A percentile compares a stretch with the other conserved stretches of the same genome.
These are phyloP conservation scores for Galemys pyrenaicus DNA, from an alignment of 2,113 vertebrate species.

Conservation along the genomic window DNA sequence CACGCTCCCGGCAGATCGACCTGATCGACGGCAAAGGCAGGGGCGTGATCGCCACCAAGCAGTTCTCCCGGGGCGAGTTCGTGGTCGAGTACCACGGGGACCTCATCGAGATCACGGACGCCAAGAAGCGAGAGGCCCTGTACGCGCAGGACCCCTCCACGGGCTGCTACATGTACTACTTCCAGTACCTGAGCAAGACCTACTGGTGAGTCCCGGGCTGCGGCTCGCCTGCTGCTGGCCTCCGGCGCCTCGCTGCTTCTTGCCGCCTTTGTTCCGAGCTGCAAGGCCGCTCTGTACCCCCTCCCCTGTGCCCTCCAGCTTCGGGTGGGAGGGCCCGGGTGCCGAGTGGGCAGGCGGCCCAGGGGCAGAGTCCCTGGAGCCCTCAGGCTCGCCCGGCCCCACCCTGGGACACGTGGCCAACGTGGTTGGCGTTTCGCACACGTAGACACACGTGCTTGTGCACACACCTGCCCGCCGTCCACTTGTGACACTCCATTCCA, in stretches of 20 bases:
- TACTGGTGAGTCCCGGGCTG: conserved; percentile 92
- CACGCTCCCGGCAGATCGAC: conserved; percentile 88
- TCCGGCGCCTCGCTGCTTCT: background rate
- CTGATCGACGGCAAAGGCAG: conserved; percentile 94
- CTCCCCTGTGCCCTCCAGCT: background rate
- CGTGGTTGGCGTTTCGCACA: no score
- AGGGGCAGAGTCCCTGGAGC: background rate
- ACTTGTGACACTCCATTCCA: no score
- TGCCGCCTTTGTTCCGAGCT: background rate
- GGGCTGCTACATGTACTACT: conserved; percentile 99
- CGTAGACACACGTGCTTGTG: no score
- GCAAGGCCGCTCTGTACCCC: no score
- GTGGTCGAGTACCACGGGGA: conserved; percentile 98
- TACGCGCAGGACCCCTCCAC: conserved; percentile 93
- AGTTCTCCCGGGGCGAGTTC: conserved; percentile 94
- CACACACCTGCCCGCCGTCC: no score
- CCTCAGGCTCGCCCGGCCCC: background rate
- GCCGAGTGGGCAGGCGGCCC: no score
- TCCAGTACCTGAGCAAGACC: conserved; percentile 93
- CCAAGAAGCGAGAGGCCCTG: conserved; percentile 90
- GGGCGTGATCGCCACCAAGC: conserved; percentile 92
- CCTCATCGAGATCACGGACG: conserved; percentile 93
- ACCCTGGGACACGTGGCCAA: background rate
- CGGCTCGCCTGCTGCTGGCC: no score
- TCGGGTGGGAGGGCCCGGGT: background rate